Evolutionary conservation across 2,888 invertebrate species (phyloP).

Genomic region (Amphimallon solstitiale): DNA sequence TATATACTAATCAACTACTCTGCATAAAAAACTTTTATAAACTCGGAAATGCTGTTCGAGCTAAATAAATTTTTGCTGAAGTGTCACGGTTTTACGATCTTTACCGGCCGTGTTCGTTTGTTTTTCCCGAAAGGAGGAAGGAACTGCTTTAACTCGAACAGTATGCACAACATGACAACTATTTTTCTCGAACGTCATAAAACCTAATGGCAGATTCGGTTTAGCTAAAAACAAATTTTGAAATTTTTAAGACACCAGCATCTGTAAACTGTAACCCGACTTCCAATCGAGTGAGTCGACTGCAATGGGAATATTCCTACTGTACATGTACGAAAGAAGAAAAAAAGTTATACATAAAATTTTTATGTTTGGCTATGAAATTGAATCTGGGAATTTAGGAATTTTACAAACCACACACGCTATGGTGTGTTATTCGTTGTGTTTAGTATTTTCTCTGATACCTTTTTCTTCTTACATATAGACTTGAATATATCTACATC

Average conservation of each 20-base stretch:
- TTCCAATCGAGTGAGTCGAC: neutral
- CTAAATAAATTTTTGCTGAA: conserved; percentile 27
- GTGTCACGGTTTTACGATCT: neutral
- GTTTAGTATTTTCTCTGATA: conserved; percentile 22
- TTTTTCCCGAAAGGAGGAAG: conserved; percentile 7
- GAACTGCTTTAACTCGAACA: neutral
- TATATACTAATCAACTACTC: too few species aligned
- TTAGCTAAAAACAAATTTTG: conserved; percentile 38
- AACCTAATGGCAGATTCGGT: conserved; percentile 32
- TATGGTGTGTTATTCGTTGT: conserved; percentile 25
- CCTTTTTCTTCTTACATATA: conserved; percentile 13
- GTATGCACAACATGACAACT: conserved; percentile 26
- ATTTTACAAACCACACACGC: conserved; percentile 13
- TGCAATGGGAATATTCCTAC: neutral
- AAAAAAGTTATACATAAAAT: conserved; percentile 9
- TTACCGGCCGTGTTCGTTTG: conserved; percentile 6
- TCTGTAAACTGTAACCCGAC: conserved; percentile 12
- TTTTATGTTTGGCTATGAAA: conserved; percentile 22
- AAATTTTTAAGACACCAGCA: conserved; percentile 30
- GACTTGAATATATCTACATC: too few species aligned
- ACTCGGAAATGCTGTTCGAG: neutral
- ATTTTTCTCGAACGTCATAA: conserved; percentile 24
- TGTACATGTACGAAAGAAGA: too few species aligned
- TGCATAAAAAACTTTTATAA: conserved; percentile 8
- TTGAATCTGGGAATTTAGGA: conserved; percentile 12